Percentiles rank a stretch among this genome's conserved stretches.
Conservation (phyloP, 2,797 vertebrate species). For the Anabas testudineus region DNA sequence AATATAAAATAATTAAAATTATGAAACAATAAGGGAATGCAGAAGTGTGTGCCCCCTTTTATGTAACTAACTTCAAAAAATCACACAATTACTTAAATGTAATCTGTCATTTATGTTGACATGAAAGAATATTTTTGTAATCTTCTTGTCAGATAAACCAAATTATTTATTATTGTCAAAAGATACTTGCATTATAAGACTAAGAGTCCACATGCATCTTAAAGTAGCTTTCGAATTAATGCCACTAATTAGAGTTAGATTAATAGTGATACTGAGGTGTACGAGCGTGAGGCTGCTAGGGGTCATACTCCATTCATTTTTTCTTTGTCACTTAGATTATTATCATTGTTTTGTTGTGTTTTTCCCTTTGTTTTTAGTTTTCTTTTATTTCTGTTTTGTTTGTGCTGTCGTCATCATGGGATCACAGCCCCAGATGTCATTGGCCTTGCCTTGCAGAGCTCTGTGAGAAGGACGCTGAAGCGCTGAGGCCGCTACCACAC, state of each 20-base stretch:
- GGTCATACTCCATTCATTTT: conserved; percentile 73
- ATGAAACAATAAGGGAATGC: too few species aligned
- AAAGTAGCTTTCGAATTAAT: conserved; percentile 1
- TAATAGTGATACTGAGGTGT: conserved; percentile 3
- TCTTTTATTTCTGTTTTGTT: conserved; percentile 81
- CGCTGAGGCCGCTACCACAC: conserved; percentile 77
- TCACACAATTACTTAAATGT: too few species aligned
- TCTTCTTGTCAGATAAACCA: too few species aligned
- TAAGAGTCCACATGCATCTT: background rate
- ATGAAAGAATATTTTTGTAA: too few species aligned
- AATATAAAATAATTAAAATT: too few species aligned
- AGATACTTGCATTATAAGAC: background rate
- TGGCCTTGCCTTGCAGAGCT: conserved; percentile 89
- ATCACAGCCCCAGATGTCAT: conserved; percentile 89
- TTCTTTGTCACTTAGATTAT: conserved; percentile 77
- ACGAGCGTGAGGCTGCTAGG: conserved; percentile 41
- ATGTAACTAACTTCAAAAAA: too few species aligned
- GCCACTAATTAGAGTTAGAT: background rate
- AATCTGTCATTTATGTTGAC: too few species aligned
- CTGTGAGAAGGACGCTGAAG: conserved; percentile 82
- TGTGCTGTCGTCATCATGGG: conserved; percentile 85
- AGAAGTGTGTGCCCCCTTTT: too few species aligned
- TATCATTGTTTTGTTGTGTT: conserved; percentile 79
- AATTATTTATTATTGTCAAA: too few species aligned
- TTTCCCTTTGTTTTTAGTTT: conserved; percentile 78